Base-by-base conservation (phyloP, 1,140 invertebrate species). In the Bombus balteatus region DNA sequence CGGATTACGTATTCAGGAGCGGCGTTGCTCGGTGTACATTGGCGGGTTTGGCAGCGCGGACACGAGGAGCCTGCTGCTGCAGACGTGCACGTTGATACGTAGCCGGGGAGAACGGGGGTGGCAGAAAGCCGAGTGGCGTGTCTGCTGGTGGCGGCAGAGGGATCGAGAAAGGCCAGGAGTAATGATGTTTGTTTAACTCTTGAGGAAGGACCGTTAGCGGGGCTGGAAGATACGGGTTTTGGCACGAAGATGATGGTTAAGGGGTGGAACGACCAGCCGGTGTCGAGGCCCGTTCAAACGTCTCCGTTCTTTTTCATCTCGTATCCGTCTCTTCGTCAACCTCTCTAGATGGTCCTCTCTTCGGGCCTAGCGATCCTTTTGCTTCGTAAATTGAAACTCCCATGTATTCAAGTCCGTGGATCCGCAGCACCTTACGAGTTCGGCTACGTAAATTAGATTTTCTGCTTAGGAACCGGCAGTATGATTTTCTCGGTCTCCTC, bases 391-490 rank as follows among this genome's bases (percentile, higher is more conserved):
- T 94, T 94, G 93, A 94, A 94, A 93, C 91, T 91, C 90, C 93
- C 90, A 90, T 91, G 90, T 89, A 88, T 89, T 89, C 89, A 88
- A 86, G 88, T 91, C 85, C 88, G 87, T 92, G 90, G 91, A 94
- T 93, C 91, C 92, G 90, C 89, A 93, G 91, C 92, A 93, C 90
- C 93, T 94, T 93, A 93, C 86, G 91, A 92, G 32, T 91, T 92
- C 93, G 92, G 94, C 93, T 92, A 93, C 91, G 93, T 92, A 95
- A 94, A 95, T 95, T 94, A 94, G 92, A 95, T 94, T 94, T 94
- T 94, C 93, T 92, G 92, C 92, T 94, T 92, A 92, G 90, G 89
- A 87, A 88, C 71, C 76, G 88, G 89, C 90, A 92, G 92, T 89
- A 91, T 89, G 88, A 89, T 85, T 82, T 82, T 81, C 83, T 57